Conservation (phyloP, 1,140 invertebrate species). For the Dryas iulia region DNA sequence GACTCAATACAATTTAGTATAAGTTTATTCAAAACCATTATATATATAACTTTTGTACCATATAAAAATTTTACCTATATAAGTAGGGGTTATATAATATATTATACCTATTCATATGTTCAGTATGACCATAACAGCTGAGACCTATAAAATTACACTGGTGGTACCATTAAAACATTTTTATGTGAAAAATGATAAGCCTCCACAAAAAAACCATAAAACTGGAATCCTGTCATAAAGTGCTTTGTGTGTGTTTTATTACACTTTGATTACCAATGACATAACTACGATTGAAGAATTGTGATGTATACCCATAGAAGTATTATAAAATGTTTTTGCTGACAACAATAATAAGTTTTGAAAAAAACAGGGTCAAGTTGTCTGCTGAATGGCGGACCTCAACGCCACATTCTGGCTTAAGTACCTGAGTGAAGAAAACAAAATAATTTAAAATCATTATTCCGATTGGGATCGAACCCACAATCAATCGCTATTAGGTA, state of each 20-base stretch:
- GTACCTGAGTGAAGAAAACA: too few relatives aligned
- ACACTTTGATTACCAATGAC: conserved; percentile 42
- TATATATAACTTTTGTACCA: too few relatives aligned
- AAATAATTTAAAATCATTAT: not conserved
- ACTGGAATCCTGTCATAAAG: conserved; percentile 45
- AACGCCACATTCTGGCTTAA: too few relatives aligned
- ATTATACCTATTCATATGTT: not conserved
- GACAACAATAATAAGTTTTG: too few relatives aligned
- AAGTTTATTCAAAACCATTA: too few relatives aligned
- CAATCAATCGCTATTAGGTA: too few relatives aligned
- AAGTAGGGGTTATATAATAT: too few relatives aligned
- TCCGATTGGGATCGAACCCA: too few relatives aligned
- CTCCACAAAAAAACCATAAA: conserved; percentile 54
- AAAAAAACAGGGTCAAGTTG: too few relatives aligned
- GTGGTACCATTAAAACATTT: conserved; percentile 40
- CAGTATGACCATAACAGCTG: conserved; percentile 8
- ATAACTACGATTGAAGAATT: conserved; percentile 15
- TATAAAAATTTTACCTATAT: too few relatives aligned
- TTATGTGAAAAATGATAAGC: conserved; percentile 57
- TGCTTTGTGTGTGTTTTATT: conserved; percentile 53
- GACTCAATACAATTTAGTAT: too few relatives aligned
- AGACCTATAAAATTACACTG: conserved; percentile 18
- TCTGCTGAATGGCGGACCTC: too few relatives aligned
- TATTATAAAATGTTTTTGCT: not conserved
- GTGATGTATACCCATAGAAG: not conserved